Conservation (phyloP, 2,888 invertebrate genomes). For the Pandemis heparana region DNA sequence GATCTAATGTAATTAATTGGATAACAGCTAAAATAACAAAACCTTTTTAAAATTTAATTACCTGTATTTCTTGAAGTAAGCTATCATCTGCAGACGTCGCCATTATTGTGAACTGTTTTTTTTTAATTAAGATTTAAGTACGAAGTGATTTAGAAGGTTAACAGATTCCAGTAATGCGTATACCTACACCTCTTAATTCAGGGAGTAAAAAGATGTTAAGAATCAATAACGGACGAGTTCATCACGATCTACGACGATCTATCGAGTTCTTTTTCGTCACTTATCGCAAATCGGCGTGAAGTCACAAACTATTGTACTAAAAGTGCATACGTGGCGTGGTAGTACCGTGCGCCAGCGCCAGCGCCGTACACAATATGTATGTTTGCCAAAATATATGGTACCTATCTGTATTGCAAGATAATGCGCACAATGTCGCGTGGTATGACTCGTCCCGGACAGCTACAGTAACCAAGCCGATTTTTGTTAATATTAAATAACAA, state of each 20-base stretch:
- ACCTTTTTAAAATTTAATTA: not conserved
- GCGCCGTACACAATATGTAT: not conserved
- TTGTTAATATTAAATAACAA: not conserved
- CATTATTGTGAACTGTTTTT: constrained; percentile 7
- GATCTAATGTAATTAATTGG: not conserved
- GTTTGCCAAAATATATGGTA: not conserved
- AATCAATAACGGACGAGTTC: not conserved
- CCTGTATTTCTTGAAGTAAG: constrained; percentile 27
- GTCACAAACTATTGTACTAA: not conserved
- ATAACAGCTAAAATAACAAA: too few relatives aligned
- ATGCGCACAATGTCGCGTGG: not conserved
- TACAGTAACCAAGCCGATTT: not conserved
- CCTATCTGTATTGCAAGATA: not conserved
- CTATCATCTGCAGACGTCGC: constrained; percentile 7
- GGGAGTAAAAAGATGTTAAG: too few relatives aligned
- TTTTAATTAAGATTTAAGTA: not conserved
- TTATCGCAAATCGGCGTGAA: not conserved
- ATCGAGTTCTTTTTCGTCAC: too few relatives aligned
- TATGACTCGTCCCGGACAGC: not conserved
- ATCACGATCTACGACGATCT: too few relatives aligned
- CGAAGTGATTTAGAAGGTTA: not conserved
- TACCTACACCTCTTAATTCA: too few relatives aligned
- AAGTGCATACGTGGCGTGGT: not conserved
- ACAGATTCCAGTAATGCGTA: too few relatives aligned
- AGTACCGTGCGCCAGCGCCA: not conserved